These are phyloP conservation scores for Sturmia bella DNA, from an alignment of 2,888 invertebrate genomes.

Conservation along the genomic window DNA sequence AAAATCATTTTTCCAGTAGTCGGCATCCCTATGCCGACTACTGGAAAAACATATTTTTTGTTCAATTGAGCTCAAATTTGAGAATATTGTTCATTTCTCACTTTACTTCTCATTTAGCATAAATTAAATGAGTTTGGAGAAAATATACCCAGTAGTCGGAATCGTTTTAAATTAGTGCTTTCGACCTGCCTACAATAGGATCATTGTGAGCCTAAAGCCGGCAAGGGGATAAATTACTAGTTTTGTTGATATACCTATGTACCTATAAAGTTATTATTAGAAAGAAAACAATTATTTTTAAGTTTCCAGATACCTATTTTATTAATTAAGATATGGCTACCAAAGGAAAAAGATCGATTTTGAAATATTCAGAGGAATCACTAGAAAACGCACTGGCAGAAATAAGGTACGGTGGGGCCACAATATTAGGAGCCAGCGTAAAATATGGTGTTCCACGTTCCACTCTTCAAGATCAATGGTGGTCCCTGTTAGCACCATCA, in stretches of 20 bases:
- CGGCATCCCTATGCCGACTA: conserved; percentile 16
- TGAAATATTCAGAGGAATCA: conserved; percentile 5
- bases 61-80: conserved; percentile 8
- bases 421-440: conserved; percentile 15
- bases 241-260: background rate
- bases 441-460: conserved; percentile 33
- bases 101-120: background rate
- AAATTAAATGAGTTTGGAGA: conserved; percentile 7
- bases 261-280: background rate
- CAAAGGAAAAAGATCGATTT: conserved; percentile 8
- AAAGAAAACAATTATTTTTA: background rate
- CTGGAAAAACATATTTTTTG: background rate
- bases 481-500: too few relatives aligned
- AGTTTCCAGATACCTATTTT: conserved; percentile 1
- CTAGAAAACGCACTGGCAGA: conserved; percentile 3
- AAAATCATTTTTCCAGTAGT: conserved; percentile 5
- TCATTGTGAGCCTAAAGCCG: conserved; percentile 9
- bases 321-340: background rate
- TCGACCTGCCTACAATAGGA: conserved; percentile 18
- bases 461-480: conserved; percentile 16
- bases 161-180: background rate
- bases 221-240: background rate
- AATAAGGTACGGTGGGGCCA: background rate
- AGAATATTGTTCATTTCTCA: conserved; percentile 6
- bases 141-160: conserved; percentile 16